Base-by-base conservation (phyloP, 2,888 invertebrate species). In the Anticlea derivata region DNA sequence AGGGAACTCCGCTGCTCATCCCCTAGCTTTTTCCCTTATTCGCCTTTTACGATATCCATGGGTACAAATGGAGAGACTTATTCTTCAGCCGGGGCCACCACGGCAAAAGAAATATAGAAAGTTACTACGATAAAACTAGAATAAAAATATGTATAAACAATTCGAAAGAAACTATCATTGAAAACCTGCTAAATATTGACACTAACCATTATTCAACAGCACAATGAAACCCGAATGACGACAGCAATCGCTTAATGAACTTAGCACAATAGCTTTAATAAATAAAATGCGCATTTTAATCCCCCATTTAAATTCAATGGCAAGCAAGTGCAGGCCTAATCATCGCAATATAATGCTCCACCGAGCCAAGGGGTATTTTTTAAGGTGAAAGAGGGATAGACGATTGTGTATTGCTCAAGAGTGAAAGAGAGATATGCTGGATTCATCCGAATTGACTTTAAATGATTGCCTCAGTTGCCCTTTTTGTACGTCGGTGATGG, bases 291-390 rank as follows among this genome's bases (percentile, higher is more conserved):
- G 69, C 82, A 73, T 82, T 83, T 80, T 88, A 88, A 89, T 89
- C 88, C 86, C 86, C 87, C 75, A 86, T 90, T 90, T 90, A 89
- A 88, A 90, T 90, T 89, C 87, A 90, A 89, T 90, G 79, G 81
- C 74, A 72, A 63, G 88, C 89, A 89, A 89, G 90, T 90, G 89
- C 82, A 80, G 73, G 76, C 72, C 84, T 89, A 90, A 90, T 90
- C 89, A 89, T 90, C 83, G 84, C 88, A 86, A 88, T 89, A 90
- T 90, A 90, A 90, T 87, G 89, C 83, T 76, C 71, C 85, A 73
- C 66, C 75, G 85, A 80, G 71, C 80, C 58, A 54, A 74, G 86
- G 86, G 83, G 73, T 58, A 68, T 66, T 81, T 86, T 88, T 88
- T 83, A 75, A 58, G 50, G 76, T 57, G 68, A 41, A 58, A 82